Evolutionary conservation across 2,888 invertebrate species (phyloP).

Genomic region (Meteorus colon): DNA sequence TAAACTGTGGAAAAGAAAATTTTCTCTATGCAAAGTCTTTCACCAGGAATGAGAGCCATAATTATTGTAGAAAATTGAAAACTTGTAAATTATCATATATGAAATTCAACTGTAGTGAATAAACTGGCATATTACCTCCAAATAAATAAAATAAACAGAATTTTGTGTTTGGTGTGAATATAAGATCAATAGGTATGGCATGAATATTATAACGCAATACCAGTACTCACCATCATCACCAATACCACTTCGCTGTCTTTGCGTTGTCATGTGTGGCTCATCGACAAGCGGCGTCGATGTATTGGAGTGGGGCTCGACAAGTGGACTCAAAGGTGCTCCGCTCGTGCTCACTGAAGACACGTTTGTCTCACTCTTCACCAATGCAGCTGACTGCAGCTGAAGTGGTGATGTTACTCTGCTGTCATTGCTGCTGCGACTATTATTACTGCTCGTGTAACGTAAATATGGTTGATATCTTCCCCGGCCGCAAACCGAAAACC

Average conservation of each 20-base stretch:
- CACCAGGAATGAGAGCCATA: background rate
- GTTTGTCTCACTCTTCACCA: conserved; percentile 66
- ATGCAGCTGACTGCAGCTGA: conserved; percentile 64
- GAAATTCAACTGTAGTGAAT: background rate
- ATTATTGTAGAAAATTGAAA: background rate
- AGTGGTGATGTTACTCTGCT: conserved; percentile 58
- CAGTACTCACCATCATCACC: conserved; percentile 69
- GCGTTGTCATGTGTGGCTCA: conserved; percentile 73
- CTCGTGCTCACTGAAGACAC: conserved; percentile 68
- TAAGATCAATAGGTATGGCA: background rate
- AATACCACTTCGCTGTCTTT: conserved; percentile 67
- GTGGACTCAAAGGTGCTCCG: conserved; percentile 76
- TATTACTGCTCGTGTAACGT: conserved; percentile 61
- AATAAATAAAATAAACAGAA: conserved; percentile 6
- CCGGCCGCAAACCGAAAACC: background rate
- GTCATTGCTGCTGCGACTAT: conserved; percentile 57
- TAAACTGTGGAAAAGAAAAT: background rate
- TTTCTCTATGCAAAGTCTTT: background rate
- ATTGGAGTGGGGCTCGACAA: conserved; percentile 80
- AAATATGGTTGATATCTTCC: conserved; percentile 70
- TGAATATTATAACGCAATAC: background rate
- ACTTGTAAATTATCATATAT: background rate
- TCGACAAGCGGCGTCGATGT: conserved; percentile 79
- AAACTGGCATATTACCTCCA: background rate
- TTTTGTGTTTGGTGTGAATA: background rate